Percentiles rank a stretch among this genome's conserved stretches.
Evolutionary conservation across 1,140 invertebrate species (phyloP).

Genomic region (Daktulosphaira vitifoliae): DNA sequence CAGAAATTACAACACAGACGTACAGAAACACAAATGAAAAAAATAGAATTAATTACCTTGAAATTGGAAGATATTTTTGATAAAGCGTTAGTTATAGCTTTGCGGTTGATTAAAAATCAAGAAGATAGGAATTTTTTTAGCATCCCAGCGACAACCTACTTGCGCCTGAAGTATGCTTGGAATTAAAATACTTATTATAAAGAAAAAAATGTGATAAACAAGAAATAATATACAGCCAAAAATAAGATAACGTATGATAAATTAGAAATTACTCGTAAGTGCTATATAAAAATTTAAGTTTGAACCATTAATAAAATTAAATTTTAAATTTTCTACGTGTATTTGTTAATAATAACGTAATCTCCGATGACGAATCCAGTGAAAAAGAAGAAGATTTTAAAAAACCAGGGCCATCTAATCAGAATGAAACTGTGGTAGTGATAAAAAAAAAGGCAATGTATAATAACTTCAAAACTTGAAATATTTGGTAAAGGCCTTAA

Average conservation of each 20-base stretch:
- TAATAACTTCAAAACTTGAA: no score
- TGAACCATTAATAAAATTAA: background rate
- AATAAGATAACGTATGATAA: background rate
- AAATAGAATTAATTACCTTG: background rate
- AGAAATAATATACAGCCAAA: background rate
- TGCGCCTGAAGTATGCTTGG: background rate
- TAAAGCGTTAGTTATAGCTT: background rate
- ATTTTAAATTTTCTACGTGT: background rate
- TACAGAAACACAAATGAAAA: background rate
- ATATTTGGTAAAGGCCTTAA: no score
- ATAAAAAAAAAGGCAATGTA: no score
- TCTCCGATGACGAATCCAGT: background rate
- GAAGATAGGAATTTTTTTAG: slow-evolving; percentile 1
- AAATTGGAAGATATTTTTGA: background rate
- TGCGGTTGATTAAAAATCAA: background rate
- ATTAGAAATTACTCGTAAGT: background rate
- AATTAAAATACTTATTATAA: background rate
- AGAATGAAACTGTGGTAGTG: no score
- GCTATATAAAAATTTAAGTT: background rate
- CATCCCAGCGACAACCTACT: background rate
- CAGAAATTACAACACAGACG: slow-evolving; percentile 3
- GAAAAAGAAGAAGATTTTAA: background rate
- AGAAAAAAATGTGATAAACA: background rate
- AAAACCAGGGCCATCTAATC: background rate
- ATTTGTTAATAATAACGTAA: background rate